Base-by-base conservation (phyloP, 2,888 invertebrate species). In the Drosophila robusta region DNA sequence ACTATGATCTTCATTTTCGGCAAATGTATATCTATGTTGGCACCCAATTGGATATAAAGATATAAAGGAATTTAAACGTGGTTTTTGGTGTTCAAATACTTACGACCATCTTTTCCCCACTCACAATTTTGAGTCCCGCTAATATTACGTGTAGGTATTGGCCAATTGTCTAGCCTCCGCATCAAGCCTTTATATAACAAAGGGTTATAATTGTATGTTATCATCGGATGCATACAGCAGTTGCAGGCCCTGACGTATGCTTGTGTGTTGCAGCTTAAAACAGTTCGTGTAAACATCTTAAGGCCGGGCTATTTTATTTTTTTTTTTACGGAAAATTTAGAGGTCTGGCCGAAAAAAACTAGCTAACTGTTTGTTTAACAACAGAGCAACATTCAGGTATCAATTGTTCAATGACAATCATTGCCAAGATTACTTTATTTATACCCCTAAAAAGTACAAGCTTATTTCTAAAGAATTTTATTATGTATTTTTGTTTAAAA, bases 261-360 rank as follows among this genome's bases (percentile, higher is more conserved):
- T 24, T 56, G 61, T 4, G 56, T 62, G 39, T 63, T 76, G 38
- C 62, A 68, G 51, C 55, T 60, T 60, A 76, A 61, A 44, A 80
- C 64, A 34, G 63, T 47, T 18, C 70, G 51, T 36, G 63, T 47
- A 50, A 87, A 74, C 80, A 81, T 81, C 26, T 58, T 70, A 11
- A 7, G 39, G 11, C 64, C 47, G 44, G 18, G 47, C 55, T 45
- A 6, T 41, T 54, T 39, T 38, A 29, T 22, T 12, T n/a, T 16
- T 38, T 26, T 62, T 42, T 58, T 39, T 44, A 45, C 42, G 32
- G 22, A 16, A 55, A 76, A 71, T 56, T 58, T 63, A 36, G 26
- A 60, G n/a, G 34, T 62, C 42, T 52, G 46, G 32, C 41, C 47
- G 41, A 36, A 38, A 51, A 26, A 34, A 47, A 51, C 7, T 24